A percentile compares a stretch with the other conserved stretches of the same genome.
phyloP scores from a whole-genome alignment of 2,888 invertebrate genomes.

The Sipha maydis region DNA sequence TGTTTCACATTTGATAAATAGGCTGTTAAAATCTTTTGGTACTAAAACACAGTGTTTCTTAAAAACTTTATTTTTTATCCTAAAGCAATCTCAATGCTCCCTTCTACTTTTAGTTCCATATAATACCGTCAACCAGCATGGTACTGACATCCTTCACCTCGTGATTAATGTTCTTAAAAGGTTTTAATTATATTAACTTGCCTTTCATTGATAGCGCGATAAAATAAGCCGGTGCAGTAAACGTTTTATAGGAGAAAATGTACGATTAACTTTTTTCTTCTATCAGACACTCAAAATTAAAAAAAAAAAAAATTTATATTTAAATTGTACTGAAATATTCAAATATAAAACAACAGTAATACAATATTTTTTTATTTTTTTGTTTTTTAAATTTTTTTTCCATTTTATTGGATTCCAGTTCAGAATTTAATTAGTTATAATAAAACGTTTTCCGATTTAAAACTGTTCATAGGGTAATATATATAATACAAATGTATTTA shows the following conservation, averaged over 20 bases:
- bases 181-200: slow-evolving; percentile 46
- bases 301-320: too few species aligned
- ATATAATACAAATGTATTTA: too few species aligned
- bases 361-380: too few species aligned
- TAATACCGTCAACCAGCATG: slow-evolving; percentile 23
- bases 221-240: slow-evolving; percentile 20
- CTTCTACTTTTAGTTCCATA: not conserved
- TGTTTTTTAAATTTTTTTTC: too few species aligned
- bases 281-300: too few species aligned
- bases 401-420: too few species aligned
- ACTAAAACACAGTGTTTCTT: slow-evolving; percentile 1
- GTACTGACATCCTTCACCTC: slow-evolving; percentile 25
- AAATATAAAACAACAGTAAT: too few species aligned
- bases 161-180: slow-evolving; percentile 40
- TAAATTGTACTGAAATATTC: too few species aligned
- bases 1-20: slow-evolving; percentile 2
- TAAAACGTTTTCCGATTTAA: too few species aligned
- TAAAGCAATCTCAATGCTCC: not conserved
- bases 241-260: slow-evolving; percentile 22
- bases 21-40: not conserved
- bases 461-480: too few species aligned
- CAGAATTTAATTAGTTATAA: too few species aligned
- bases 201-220: slow-evolving; percentile 15
- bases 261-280: too few species aligned
- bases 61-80: slow-evolving; percentile 40